Evolutionary conservation across 2,113 vertebrate genomes (phyloP).

Genomic region (Oncorhynchus masou): DNA sequence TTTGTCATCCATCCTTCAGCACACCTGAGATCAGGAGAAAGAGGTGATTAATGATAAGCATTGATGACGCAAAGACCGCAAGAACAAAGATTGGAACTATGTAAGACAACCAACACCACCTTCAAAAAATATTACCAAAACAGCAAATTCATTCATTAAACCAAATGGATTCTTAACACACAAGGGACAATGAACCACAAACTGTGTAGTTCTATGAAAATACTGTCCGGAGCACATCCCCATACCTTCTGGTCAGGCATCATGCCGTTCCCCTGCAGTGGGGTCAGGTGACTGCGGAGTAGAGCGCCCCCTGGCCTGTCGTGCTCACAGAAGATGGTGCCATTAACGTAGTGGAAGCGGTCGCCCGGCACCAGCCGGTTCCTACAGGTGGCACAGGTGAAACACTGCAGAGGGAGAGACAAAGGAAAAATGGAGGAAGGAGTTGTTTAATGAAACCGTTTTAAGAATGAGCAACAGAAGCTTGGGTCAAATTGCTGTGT

Average conservation of each 20-base stretch:
- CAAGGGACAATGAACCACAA: no score
- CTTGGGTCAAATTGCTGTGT: no score
- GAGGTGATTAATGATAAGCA: neutral
- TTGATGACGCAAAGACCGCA: neutral
- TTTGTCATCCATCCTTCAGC: slow-evolving; percentile 60
- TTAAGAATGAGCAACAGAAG: no score
- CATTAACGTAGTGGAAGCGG: slow-evolving; percentile 78
- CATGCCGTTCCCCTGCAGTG: slow-evolving; percentile 66
- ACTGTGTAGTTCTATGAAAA: neutral
- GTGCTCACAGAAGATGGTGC: slow-evolving; percentile 79
- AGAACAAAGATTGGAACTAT: neutral
- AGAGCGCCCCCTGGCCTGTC: slow-evolving; percentile 72
- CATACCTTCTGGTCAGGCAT: slow-evolving; percentile 78
- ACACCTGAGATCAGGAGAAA: slow-evolving; percentile 62
- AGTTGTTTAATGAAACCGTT: no score
- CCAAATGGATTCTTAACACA: no score
- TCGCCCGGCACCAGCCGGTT: slow-evolving; percentile 77
- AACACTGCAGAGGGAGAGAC: slow-evolving; percentile 64
- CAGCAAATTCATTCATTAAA: no score
- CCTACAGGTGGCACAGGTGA: slow-evolving; percentile 77
- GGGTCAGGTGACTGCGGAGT: slow-evolving; percentile 64
- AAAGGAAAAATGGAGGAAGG: neutral
- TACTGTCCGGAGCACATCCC: neutral
- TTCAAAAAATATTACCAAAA: no score
- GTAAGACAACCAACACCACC: neutral